Conservation (phyloP, 2,113 vertebrate genomes). For the Forbesichthys agassizii region DNA sequence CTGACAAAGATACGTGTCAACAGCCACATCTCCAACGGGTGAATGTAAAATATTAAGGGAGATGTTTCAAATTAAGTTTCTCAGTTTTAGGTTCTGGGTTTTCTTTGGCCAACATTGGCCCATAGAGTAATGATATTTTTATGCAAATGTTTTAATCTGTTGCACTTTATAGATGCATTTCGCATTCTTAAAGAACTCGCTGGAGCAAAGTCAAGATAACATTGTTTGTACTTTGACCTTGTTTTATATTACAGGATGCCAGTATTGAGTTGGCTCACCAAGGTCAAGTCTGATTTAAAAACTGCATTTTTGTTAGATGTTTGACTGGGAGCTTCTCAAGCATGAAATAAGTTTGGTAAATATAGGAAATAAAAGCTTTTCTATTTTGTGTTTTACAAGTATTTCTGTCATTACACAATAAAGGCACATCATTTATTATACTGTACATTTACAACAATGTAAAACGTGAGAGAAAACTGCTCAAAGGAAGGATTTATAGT, state of each 20-base stretch:
- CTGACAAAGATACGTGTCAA: background rate
- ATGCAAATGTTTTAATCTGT: slow-evolving; percentile 20
- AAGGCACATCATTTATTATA: no score
- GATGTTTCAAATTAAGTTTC: background rate
- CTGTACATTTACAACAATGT: no score
- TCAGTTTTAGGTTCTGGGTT: background rate
- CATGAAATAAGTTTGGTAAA: slow-evolving; percentile 7
- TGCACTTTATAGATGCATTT: slow-evolving; percentile 45
- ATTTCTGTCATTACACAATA: background rate
- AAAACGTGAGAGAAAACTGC: no score
- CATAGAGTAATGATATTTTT: background rate
- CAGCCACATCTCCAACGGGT: no score
- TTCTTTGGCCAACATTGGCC: background rate
- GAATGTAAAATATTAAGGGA: background rate
- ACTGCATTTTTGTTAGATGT: slow-evolving; percentile 12
- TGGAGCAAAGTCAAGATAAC: slow-evolving; percentile 9
- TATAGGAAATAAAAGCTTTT: slow-evolving; percentile 27
- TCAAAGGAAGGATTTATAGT: no score
- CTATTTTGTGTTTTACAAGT: slow-evolving; percentile 34
- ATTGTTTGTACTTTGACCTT: background rate
- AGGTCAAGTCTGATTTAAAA: background rate
- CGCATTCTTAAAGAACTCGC: slow-evolving; percentile 37
- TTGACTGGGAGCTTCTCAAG: background rate
- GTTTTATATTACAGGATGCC: background rate
- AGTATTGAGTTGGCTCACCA: no score